A percentile compares a stretch with the other conserved stretches of the same genome.
Conservation (phyloP, 2,797 vertebrate genomes). For the Tamandua tetradactyla region DNA sequence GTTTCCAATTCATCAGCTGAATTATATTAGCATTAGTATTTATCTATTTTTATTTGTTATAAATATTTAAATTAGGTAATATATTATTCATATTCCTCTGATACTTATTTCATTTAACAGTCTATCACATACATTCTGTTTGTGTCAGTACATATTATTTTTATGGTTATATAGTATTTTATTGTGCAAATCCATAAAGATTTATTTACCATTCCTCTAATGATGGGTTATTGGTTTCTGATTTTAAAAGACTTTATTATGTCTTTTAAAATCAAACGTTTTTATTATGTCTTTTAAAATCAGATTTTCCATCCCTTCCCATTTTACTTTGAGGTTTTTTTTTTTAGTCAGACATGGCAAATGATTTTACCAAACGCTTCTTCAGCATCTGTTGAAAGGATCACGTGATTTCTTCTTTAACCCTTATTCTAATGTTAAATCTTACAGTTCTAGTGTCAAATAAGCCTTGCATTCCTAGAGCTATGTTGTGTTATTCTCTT, state of each 20-base stretch:
- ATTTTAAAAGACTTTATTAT: neutral
- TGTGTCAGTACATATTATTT: neutral
- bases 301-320: neutral
- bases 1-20: neutral
- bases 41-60: slow-evolving; percentile 42
- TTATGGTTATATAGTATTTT: neutral
- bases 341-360: neutral
- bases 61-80: slow-evolving; percentile 11
- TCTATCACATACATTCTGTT: neutral
- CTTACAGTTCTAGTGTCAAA: neutral
- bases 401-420: neutral
- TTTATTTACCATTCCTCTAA: neutral
- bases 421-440: neutral
- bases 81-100: neutral
- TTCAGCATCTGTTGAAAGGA: neutral
- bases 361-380: neutral
- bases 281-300: no score
- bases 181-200: neutral
- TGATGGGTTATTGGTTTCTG: neutral
- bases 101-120: neutral
- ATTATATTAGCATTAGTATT: neutral
- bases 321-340: neutral
- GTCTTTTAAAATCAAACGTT: no score
- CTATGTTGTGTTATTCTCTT: neutral
- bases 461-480: neutral